phyloP scores from a whole-genome alignment of 2,888 invertebrate genomes.

The Helleia helle region DNA sequence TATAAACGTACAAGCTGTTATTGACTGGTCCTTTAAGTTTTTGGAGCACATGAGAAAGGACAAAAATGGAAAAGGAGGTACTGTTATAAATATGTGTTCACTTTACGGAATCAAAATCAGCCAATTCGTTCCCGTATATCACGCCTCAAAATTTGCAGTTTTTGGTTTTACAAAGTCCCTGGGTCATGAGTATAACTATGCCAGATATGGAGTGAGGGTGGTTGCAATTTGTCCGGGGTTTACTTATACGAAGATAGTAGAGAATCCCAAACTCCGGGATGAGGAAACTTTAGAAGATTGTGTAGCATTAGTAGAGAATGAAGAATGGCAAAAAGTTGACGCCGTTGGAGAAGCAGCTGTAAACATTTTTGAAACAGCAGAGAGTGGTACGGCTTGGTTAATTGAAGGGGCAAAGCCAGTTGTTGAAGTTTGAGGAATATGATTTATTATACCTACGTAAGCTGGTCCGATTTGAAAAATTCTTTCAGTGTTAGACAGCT shows the following conservation, averaged over 20 bases:
- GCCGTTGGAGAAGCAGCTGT: slow-evolving; percentile 37
- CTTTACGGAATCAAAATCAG: slow-evolving; percentile 63
- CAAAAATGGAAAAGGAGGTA: slow-evolving; percentile 70
- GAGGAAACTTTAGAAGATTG: slow-evolving; percentile 26
- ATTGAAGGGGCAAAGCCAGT: slow-evolving; percentile 46
- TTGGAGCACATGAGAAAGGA: slow-evolving; percentile 68
- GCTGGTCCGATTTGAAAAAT: no score
- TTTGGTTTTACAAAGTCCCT: slow-evolving; percentile 50
- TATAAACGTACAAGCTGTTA: slow-evolving; percentile 34
- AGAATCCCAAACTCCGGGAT: slow-evolving; percentile 18
- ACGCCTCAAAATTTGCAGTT: slow-evolving; percentile 68
- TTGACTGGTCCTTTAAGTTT: slow-evolving; percentile 53
- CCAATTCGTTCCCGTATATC: slow-evolving; percentile 64
- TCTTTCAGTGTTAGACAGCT: no score
- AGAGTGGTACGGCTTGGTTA: slow-evolving; percentile 69
- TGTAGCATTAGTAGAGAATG: slow-evolving; percentile 21
- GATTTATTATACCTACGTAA: no score
- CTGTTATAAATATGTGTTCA: slow-evolving; percentile 75
- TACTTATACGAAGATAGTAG: slow-evolving; percentile 46
- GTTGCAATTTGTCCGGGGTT: slow-evolving; percentile 71
- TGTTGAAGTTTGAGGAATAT: neutral
- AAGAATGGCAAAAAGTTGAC: slow-evolving; percentile 36
- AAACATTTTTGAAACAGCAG: slow-evolving; percentile 42
- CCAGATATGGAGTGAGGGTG: slow-evolving; percentile 49
- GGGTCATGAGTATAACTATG: slow-evolving; percentile 36